phyloP scores from a whole-genome alignment of 2,113 vertebrate genomes.

The Nymphicus hollandicus region DNA sequence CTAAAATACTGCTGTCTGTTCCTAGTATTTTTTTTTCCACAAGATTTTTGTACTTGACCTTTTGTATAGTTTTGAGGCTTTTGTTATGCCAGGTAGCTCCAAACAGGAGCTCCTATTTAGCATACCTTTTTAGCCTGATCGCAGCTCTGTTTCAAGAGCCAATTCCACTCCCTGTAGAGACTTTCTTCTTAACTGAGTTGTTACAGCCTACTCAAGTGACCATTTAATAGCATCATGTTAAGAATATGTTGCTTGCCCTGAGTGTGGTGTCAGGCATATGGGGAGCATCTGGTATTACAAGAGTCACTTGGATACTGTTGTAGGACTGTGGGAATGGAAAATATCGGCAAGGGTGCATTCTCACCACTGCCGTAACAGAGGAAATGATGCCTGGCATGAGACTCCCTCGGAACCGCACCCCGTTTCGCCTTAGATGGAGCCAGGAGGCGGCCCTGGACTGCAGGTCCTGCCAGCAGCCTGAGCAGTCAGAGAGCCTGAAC shows the following conservation, averaged over 20 bases:
- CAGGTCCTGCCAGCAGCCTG: neutral
- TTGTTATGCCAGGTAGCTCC: neutral
- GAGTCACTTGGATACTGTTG: neutral
- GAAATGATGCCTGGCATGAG: conserved; percentile 12
- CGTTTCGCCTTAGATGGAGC: fast-evolving
- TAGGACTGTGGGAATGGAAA: conserved; percentile 21
- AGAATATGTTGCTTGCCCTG: neutral
- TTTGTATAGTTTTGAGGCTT: neutral
- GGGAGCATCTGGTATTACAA: neutral
- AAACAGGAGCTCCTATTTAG: neutral
- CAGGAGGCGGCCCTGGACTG: neutral
- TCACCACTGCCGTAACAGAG: neutral
- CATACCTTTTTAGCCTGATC: neutral
- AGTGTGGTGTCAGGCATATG: neutral
- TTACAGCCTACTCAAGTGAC: neutral
- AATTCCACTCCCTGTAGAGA: fast-evolving
- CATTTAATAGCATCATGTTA: neutral
- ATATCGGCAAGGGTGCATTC: neutral
- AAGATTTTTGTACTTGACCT: neutral
- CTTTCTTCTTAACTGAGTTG: neutral
- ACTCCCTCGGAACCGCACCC: neutral
- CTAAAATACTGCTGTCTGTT: neutral
- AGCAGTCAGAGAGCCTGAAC: neutral
- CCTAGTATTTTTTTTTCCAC: neutral
- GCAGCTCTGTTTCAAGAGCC: neutral